Percentiles rank a stretch among this genome's conserved stretches.
Conservation (phyloP, 2,888 invertebrate species). For the Drosophila histrio region DNA sequence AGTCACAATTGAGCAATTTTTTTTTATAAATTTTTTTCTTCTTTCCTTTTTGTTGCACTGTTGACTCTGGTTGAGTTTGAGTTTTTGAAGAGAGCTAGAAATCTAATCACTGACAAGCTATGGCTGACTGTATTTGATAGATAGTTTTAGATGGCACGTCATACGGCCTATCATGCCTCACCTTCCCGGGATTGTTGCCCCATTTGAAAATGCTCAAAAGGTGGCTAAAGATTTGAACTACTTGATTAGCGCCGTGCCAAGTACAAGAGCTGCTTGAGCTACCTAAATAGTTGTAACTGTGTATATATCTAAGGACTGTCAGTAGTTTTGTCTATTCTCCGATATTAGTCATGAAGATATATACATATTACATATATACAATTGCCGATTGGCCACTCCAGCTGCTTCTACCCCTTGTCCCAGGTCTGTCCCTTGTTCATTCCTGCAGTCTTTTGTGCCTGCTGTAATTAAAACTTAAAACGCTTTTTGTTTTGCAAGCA, state of each 20-base stretch:
- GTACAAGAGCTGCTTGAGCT: slow-evolving; percentile 34
- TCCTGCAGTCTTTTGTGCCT: slow-evolving; percentile 62
- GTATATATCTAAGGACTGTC: slow-evolving; percentile 19
- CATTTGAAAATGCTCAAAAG: slow-evolving; percentile 27
- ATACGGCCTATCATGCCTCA: slow-evolving; percentile 48
- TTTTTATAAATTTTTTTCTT: slow-evolving; percentile 30
- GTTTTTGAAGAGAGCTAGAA: slow-evolving; percentile 53
- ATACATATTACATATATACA: slow-evolving; percentile 4
- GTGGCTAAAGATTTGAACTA: slow-evolving; percentile 55
- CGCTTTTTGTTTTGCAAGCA: slow-evolving; percentile 80
- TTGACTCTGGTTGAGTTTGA: slow-evolving; percentile 29
- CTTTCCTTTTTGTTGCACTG: slow-evolving; percentile 31
- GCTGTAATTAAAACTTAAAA: slow-evolving; percentile 77
- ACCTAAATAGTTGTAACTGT: neutral
- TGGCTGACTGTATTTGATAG: slow-evolving; percentile 76
- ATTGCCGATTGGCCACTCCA: slow-evolving; percentile 34
- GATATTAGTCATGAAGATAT: slow-evolving; percentile 8
- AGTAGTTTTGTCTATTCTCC: slow-evolving; percentile 36
- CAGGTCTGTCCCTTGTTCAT: slow-evolving; percentile 29
- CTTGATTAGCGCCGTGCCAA: slow-evolving; percentile 54
- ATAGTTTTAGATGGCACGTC: slow-evolving; percentile 72
- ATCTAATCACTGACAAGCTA: slow-evolving; percentile 75
- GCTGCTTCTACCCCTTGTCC: slow-evolving; percentile 1
- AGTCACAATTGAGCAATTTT: slow-evolving; percentile 78
- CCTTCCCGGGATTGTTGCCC: slow-evolving; percentile 16